A percentile compares a stretch with the other conserved stretches of the same genome.
Evolutionary conservation across 2,113 vertebrate genomes (phyloP).

Genomic region (Porphyrio hochstetteri): DNA sequence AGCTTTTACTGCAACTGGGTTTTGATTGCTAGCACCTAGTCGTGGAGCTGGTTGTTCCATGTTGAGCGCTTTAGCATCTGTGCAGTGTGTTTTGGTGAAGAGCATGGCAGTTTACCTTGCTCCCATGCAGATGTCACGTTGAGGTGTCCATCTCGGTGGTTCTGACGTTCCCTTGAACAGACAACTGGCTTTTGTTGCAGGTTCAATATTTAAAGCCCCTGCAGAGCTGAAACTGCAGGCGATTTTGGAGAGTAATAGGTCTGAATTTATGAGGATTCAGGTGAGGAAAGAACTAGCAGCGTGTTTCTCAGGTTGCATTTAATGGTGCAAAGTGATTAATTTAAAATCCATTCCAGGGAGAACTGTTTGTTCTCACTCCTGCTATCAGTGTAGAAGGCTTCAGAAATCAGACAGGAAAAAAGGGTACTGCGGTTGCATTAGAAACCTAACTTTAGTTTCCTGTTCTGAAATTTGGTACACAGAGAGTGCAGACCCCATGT

Average conservation of each 20-base stretch:
- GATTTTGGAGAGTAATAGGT: neutral
- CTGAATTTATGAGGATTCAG: neutral
- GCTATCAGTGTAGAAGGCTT: neutral
- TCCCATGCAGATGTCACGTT: neutral
- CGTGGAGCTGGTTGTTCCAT: neutral
- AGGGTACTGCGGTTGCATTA: neutral
- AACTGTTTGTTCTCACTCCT: neutral
- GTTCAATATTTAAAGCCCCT: neutral
- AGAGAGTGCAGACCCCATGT: neutral
- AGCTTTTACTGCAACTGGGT: neutral
- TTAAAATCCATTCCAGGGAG: neutral
- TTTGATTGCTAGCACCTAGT: neutral
- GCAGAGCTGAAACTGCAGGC: neutral
- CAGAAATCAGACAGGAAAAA: neutral
- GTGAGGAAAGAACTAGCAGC: neutral
- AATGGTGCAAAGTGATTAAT: constrained; percentile 8
- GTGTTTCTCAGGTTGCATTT: neutral
- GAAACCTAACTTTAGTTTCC: neutral
- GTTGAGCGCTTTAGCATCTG: neutral
- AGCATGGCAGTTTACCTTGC: neutral
- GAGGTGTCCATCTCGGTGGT: neutral
- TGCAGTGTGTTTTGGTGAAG: neutral
- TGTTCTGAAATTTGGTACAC: neutral
- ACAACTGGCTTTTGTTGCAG: constrained; percentile 7
- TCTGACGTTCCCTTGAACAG: neutral